Conservation (phyloP, 2,797 vertebrate species). For the Clarias laeviceps region DNA sequence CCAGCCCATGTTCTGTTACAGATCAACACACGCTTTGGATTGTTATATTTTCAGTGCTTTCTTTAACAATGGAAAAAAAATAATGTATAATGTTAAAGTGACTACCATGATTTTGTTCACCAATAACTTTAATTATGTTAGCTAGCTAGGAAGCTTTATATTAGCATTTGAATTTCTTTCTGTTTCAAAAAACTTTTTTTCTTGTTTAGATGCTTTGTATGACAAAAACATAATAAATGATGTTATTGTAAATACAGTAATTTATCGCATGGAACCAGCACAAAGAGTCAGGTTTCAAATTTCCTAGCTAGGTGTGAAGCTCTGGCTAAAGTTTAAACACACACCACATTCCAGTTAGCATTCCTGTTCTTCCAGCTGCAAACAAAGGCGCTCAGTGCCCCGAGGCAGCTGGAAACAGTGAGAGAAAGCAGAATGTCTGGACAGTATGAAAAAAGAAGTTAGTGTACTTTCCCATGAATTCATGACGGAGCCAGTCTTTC, state of each 20-base stretch:
- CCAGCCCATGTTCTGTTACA: not conserved
- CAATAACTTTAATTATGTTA: not conserved
- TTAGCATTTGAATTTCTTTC: not conserved
- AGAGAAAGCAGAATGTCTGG: constrained; percentile 33
- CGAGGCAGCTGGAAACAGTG: constrained; percentile 45
- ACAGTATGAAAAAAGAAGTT: not conserved
- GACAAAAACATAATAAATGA: not conserved
- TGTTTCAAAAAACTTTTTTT: not conserved
- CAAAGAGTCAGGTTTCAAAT: constrained; percentile 53
- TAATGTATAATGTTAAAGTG: not conserved
- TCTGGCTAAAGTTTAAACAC: constrained; percentile 46
- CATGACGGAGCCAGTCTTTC: not conserved
- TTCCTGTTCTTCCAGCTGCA: constrained; percentile 54
- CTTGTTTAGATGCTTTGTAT: not conserved
- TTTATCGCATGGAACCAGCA: constrained; percentile 14
- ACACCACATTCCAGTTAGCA: constrained; percentile 51
- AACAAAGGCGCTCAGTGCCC: constrained; percentile 52
- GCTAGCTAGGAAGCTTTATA: not conserved
- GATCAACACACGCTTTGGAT: not conserved
- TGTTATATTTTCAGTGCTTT: not conserved
- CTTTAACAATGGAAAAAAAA: not conserved
- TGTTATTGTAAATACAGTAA: not conserved
- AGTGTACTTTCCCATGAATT: constrained; percentile 38
- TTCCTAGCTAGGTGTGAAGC: constrained; percentile 46
- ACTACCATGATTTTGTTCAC: not conserved